Evolutionary conservation across 2,888 invertebrate genomes (phyloP), one percentile per base, ranked within the genome.

Genomic region (Dorcus hopei): DNA sequence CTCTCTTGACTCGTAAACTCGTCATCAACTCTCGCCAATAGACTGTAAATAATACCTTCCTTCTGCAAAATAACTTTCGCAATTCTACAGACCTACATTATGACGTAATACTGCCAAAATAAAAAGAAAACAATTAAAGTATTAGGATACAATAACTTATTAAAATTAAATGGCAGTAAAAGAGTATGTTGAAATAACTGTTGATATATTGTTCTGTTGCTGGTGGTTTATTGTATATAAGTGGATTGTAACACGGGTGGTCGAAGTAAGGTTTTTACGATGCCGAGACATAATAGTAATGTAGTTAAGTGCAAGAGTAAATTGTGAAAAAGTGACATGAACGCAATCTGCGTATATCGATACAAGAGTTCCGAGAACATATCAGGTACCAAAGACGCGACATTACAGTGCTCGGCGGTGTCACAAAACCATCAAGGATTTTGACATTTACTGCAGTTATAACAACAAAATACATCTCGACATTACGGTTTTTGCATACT

Each of bases 11-110:
- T 65, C 66, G 66, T 66, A 66, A 66, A 66, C 64, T 61, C 61
- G 62, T 65, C 65, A 62, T 64, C 65, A 66, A 63, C 58, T 57
- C 49, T 57, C 61, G 54, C 62, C 65, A 59, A 66, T 65, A 64
- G 64, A 60, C 64, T 62, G 62, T 62, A 64, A 65, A 65, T 59
- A 59, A 55, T 55, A 54, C 52, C 48, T 52, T 58, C 58, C 26
- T 33, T 33, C 26, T 33, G 26, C 26, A 33, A 33, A 33, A 33
- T 33, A 33, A 33, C 26, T 33, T 33, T 33, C 26, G 26, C 26
- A 33, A 33, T 33, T 6, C 6, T 33, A 33, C 26, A 33, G 3
- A 33, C 26, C 26, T 7, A 33, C 26, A 33, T 33, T 6, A 33
- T 33, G 6, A 33, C 26, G 26, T 33, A 33, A 33, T 33, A 33